Base-by-base conservation (phyloP, 2,888 invertebrate genomes). In the Dromius quadrimaculatus region DNA sequence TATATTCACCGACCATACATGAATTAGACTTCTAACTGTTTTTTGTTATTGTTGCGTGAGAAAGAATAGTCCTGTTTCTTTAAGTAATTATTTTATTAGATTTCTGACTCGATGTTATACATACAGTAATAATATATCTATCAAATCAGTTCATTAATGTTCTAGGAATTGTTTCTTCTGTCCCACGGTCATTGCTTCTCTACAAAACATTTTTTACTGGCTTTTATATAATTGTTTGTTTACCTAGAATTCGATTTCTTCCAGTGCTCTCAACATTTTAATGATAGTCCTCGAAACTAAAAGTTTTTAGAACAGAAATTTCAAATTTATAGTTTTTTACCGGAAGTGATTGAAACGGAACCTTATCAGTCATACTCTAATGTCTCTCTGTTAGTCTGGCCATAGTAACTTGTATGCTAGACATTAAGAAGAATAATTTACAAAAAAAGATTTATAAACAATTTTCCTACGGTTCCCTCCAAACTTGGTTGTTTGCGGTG, bases 31-130 rank as follows among this genome's bases (percentile, higher is more conserved):
- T 38, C 20, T 59, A 68, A 68, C 68, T 68, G 68, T 59, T 66
- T 66, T 54, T 66, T 68, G 57, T 59, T 59, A 59, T 22, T 22
- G 17, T 66, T 59, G 68, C 68, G 68, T 68, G 68, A 59, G 68
- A 59, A 43, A 43, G 43, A 54, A 68, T 68, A 45, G 59, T 62
- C 22, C 59, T 43, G 68, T 45, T 68, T 68, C 57, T 68, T 68
- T 57, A 41, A 57, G 59, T 68, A 68, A 68, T 68, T 68, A 68
- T 68, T 68, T 68, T 59, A 68, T 68, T 68, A 68, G 59, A 68
- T 43, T 43, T 68, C 68, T 41, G 11, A 11, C 41, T 62, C 41
- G 13, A 22, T 62, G 64, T 64, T 34, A 64, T 64, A 50, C 64
- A 34, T 47, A 50, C 47, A 64, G 34, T 64, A 64, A 64, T 64